Evolutionary conservation across 2,888 invertebrate genomes (phyloP).

Genomic region (Callyntrura sp.): DNA sequence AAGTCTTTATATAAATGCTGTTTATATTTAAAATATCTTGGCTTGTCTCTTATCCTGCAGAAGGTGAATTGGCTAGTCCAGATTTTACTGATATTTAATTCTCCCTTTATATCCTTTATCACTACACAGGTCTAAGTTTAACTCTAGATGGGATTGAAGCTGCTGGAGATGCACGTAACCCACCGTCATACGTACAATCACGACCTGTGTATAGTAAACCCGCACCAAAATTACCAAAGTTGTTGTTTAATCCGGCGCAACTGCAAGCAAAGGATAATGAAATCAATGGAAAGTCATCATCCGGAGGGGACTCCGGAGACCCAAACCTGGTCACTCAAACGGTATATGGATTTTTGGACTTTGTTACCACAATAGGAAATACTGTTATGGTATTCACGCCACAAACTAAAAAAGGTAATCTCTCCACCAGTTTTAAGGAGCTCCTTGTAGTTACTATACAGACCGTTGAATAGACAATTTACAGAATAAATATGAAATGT

Average conservation of each 20-base stretch:
- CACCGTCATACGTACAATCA: slow-evolving; percentile 82
- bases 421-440: too few species aligned
- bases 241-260: slow-evolving; percentile 77
- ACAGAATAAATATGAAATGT: not conserved
- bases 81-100: not conserved
- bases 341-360: slow-evolving; percentile 97
- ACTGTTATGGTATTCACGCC: slow-evolving; percentile 98
- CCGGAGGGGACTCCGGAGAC: slow-evolving; percentile 84
- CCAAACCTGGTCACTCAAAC: slow-evolving; percentile 91
- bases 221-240: slow-evolving; percentile 80
- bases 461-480: too few species aligned
- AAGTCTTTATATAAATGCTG: not conserved
- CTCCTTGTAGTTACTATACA: too few species aligned
- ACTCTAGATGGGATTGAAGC: slow-evolving; percentile 63
- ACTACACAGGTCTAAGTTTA: slow-evolving; percentile 59
- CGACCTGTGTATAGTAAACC: slow-evolving; percentile 85
- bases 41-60: not conserved
- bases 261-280: slow-evolving; percentile 66
- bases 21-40: not conserved
- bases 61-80: not conserved
- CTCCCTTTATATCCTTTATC: too few species aligned
- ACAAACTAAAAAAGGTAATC: slow-evolving; percentile 87
- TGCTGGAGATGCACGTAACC: slow-evolving; percentile 80
- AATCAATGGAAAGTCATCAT: slow-evolving; percentile 63
- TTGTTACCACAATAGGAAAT: slow-evolving; percentile 97